A percentile compares a stretch with the other conserved stretches of the same genome.
Conservation (phyloP, 2,797 vertebrate species). For the Chrysocyon brachyurus region DNA sequence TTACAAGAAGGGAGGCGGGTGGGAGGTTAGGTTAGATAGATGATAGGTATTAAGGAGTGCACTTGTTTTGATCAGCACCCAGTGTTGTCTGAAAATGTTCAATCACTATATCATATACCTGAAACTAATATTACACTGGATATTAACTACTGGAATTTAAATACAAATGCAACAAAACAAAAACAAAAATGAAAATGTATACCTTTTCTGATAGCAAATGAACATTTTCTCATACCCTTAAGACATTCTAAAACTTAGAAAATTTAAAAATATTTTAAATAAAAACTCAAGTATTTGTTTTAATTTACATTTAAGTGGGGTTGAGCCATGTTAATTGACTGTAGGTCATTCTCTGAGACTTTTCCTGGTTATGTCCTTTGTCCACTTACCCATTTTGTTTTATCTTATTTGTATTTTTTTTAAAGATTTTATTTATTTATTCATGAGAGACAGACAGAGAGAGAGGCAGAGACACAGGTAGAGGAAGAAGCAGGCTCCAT, state of each 20-base stretch:
- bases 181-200: not conserved
- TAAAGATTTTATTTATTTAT: too few relatives aligned
- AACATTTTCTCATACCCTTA: not conserved
- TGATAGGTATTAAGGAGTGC: not conserved
- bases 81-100: not conserved
- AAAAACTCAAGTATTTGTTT: not conserved
- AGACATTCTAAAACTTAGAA: not conserved
- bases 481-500: too few relatives aligned
- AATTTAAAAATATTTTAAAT: constrained; percentile 1
- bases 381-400: not conserved
- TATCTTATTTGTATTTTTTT: not conserved
- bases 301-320: not conserved
- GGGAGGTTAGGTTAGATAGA: not conserved
- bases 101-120: not conserved
- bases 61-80: not conserved
- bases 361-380: not conserved
- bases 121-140: not conserved
- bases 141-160: not conserved
- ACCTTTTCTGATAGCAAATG: not conserved
- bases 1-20: not conserved
- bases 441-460: too few relatives aligned
- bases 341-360: not conserved
- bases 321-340: not conserved
- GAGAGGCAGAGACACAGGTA: too few relatives aligned
- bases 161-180: not conserved